phyloP scores from a whole-genome alignment of 1,140 invertebrate genomes.

The Diachasmimorpha longicaudata region DNA sequence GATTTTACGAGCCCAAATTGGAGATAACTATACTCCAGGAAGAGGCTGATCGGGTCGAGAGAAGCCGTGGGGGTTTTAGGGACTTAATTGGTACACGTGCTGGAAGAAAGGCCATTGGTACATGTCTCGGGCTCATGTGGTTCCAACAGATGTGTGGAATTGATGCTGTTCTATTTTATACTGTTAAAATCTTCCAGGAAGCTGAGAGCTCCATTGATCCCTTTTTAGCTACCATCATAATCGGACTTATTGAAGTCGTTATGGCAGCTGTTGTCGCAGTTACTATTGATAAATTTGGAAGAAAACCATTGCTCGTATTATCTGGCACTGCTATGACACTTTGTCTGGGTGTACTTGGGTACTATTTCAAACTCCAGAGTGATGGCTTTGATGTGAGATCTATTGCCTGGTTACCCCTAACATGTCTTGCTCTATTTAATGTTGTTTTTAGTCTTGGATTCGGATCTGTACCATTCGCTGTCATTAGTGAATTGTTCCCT shows the following conservation, averaged over 20 bases:
- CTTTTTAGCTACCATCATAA: slow-evolving; percentile 68
- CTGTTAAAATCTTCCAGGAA: slow-evolving; percentile 69
- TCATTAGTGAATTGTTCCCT: slow-evolving; percentile 74
- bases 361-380: slow-evolving; percentile 64
- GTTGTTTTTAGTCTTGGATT: slow-evolving; percentile 65
- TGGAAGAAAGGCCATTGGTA: slow-evolving; percentile 62
- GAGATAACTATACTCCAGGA: slow-evolving; percentile 66
- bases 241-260: slow-evolving; percentile 68
- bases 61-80: slow-evolving; percentile 44
- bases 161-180: slow-evolving; percentile 75
- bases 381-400: slow-evolving; percentile 46
- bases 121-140: slow-evolving; percentile 62
- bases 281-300: slow-evolving; percentile 68
- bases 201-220: slow-evolving; percentile 66
- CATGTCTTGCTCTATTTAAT: slow-evolving; percentile 58
- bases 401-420: slow-evolving; percentile 59
- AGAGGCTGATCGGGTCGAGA: slow-evolving; percentile 65
- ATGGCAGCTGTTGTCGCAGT: slow-evolving; percentile 63
- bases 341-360: slow-evolving; percentile 63
- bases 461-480: slow-evolving; percentile 76
- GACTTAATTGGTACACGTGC: slow-evolving; percentile 51
- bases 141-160: slow-evolving; percentile 73
- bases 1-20: slow-evolving; percentile 67
- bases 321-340: slow-evolving; percentile 63
- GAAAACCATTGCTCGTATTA: slow-evolving; percentile 67